Percentiles rank a stretch among this genome's conserved stretches.
Conservation (phyloP, 2,888 invertebrate genomes). For the Atrina japonica region DNA sequence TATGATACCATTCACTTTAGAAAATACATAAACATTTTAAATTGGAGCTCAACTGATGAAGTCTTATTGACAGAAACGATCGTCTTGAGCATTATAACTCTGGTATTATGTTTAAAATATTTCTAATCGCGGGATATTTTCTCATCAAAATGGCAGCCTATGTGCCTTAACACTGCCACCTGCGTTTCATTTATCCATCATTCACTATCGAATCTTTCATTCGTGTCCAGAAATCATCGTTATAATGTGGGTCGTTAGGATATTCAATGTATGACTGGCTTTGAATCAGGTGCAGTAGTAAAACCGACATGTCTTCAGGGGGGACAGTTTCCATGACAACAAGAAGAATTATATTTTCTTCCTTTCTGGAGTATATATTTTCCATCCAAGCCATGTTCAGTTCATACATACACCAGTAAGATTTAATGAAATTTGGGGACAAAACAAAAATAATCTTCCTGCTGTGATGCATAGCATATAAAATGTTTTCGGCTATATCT, state of each 20-base stretch:
- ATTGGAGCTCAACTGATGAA: no score
- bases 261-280: conserved; percentile 44
- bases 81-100: no score
- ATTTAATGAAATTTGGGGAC: conserved; percentile 23
- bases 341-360: conserved; percentile 32
- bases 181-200: no score
- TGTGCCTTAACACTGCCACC: no score
- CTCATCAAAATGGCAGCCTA: no score
- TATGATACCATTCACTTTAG: no score
- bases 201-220: no score
- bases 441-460: conserved; percentile 20
- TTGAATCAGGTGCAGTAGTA: conserved; percentile 29
- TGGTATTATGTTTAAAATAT: no score
- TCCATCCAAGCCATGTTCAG: conserved; percentile 38
- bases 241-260: conserved; percentile 29
- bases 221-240: conserved; percentile 43
- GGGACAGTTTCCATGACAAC: conserved; percentile 39
- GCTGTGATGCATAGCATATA: conserved; percentile 25
- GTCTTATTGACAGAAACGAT: no score
- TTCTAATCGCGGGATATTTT: no score
- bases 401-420: conserved; percentile 41
- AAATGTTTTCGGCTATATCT: conserved; percentile 38
- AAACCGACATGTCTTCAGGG: conserved; percentile 20
- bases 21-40: no score
- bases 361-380: conserved; percentile 37